Evolutionary conservation across 2,888 invertebrate species (phyloP), one percentile per base, ranked within the genome.

Genomic region (Torymus tubicola): DNA sequence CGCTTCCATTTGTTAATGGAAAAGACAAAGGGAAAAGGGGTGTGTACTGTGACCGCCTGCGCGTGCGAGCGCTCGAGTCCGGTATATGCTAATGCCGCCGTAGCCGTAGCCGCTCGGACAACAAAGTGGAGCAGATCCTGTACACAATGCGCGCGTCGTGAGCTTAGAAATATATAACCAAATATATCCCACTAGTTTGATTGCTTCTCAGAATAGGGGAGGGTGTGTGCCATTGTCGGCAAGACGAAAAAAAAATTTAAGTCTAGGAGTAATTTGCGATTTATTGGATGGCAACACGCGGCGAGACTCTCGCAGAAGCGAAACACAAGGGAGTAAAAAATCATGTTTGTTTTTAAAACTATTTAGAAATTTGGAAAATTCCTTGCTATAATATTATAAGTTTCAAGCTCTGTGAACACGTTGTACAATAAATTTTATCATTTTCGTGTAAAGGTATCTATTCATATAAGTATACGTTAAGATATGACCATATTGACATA

Each of bases 1-100:
- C 71, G 61, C 63, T 63, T 55, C 63, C 72, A 72, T 72, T 72
- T 72, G 63, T 72, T 72, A 72, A 72, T 72, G 72, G 53, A 24
- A 72, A 64, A 42, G 24, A 68, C 68, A 68, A 70, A 63, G 63
- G 18, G 11, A 55, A 72, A 63, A 53, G 63, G 72, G 72, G 72
- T 72, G 72, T 63, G 63, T 55, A 21, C 50, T 18, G 31, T 14
- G 71, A 14, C 61, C n/a, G 61, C 24, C 14, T 61, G n/a, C 24
- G 31, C 24, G 21, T 11, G 24, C n/a, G 63, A n/a, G 24, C 52
- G 14, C n/a, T 4, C 24, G 21, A 24, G 61, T 61, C 21, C 14
- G 21, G 31, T 18, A 42, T 72, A 72, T 72, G 72, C 55, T 72
- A 72, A 72, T 72, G 53, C 16, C 63, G 5, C 60, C 61, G 31